Base-by-base conservation (phyloP, 2,797 vertebrate species). In the Melopsittacus undulatus region DNA sequence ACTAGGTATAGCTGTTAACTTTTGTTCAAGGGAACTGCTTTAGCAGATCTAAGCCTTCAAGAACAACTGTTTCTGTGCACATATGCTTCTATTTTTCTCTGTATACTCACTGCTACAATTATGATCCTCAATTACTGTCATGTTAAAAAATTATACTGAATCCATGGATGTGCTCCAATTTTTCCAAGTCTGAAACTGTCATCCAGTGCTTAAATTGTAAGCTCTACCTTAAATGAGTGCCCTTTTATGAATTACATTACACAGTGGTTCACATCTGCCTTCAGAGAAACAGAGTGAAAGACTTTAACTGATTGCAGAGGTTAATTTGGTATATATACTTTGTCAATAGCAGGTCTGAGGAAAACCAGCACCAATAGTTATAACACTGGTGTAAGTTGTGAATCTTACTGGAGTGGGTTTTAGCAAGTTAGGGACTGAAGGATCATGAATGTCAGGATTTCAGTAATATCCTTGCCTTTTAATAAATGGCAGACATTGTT, bases 401-500 rank as follows among this genome's bases (percentile, higher is more conserved):
- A 94, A 97, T 97, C 95, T 97, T 97, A 75, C 83, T 97, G 70
- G 7, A 91, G 69, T 86, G 93, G 96, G 86, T 97, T 97, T 97
- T 95, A 96, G 74, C 77, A 96, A 89, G 95, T 97, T 97, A 92
- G 94, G 88, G 93, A 96, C 96, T 96, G 90, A 97, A 97, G 92
- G 91, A 94, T 96, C 96, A 92, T 82, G n/a, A 96, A 96, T 97
- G 93, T 97, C 97, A 97, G 94, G 96, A 92, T 84, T 97, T 84
- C 36, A 89, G 90, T 96, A 97, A 97, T 95, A 97, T 94, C 68
- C 49, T 95, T 97, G 94, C 75, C 75, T 97, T 97, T 95, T 95
- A 95, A 97, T 95, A 97, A 97, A 97, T 97, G 94, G 87, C 95
- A 96, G 62, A 94, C 17, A 24, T 94, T 97, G 89, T 92, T 94